Base-by-base conservation (phyloP, 2,113 vertebrate genomes). In the Percopsis transmontana region DNA sequence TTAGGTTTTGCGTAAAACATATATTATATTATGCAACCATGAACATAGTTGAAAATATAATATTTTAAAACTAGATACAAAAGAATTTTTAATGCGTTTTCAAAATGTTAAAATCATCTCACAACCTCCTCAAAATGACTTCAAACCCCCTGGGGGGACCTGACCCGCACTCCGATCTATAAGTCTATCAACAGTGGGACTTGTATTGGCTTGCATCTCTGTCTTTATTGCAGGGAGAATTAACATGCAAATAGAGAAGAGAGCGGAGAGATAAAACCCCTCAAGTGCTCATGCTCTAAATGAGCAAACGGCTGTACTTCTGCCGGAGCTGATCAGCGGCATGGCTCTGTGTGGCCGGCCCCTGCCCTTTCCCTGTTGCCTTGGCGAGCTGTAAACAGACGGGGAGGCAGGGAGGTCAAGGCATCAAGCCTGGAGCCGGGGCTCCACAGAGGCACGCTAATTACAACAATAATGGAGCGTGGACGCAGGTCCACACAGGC, bases 401-500 rank as follows among this genome's bases (percentile, higher is more conserved):
- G 47, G 88, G 78, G 78, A 81, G 76, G 85, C 86, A 80, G 77
- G 70, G 83, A 87, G 88, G 89, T 88, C 75, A 75, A 67, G 77
- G 79, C 82, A 72, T 67, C 52, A 77, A 81, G 85, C 76, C 86
- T 71, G 81, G 74, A 79, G 82, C 84, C 68, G 3, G 5, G 54
- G 79, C 81, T 79, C 80, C 76, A 47, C 66, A 23, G 67, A 76
- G 81, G 80, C 73, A 39, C 58, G 42, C 85, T 91, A 91, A 91
- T 91, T 90, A 88, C 87, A 87, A 89, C 87, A 89, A 88, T 90
- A 90, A 88, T 87, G 87, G 85, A 83, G 84, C 74, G 71, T 85
- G 87, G 87, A 85, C 71, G 78, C 73, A 75, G 84, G 85, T 87
- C 85, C 81, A 67, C 1, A 14, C 80, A 85, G 87, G 81, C 87